Evolutionary conservation across 1,140 invertebrate species (phyloP), one percentile per base, ranked within the genome.

Genomic region (Pogonognathellus flavescens): DNA sequence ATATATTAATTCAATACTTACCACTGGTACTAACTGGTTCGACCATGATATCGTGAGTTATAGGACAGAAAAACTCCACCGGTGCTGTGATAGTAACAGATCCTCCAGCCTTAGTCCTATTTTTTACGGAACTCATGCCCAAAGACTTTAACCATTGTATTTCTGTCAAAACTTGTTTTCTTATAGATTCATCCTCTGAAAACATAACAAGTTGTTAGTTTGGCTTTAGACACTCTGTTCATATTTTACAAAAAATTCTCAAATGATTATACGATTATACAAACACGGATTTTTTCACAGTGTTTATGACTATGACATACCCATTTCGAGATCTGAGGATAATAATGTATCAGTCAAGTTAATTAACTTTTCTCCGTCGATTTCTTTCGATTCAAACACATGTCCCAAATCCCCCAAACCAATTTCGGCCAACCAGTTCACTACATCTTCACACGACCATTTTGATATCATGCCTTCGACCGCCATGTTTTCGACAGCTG

Each of bases 41-140:
- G 84, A 92, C 92, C 94, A 96, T 95, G 41, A 96, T 91, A 89
- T 95, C 94, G 80, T 95, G 94, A 0, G 95, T 96, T 22, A 96
- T 96, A 13, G 95, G 95, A 91, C 95, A 96, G n/a, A 95, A 89
- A 89, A 94, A 95, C 89, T 96, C 94, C 87, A 94, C 90, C 7
- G 94, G 94, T 49, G 93, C 89, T 57, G 88, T 81, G 66, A 89
- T 89, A 13, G 88, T 84, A 7, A 86, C 87, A 9, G 82, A 80
- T 22, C 20, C 53, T 18, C 80, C 52, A 25, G 16, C 25, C 18
- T 59, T 41, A 41, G 14, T 50, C 18, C 70, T 25, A n/a, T 87
- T 85, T 80, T 86, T 86, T n/a, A 66, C 84, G 16, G 84, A 86
- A 62, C 76, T 88, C 82, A 88, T 81, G 85, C 88, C 87, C 11